Percentiles rank a stretch among this genome's conserved stretches.
Evolutionary conservation across 2,797 vertebrate species (phyloP).

Genomic region (Picus viridis): DNA sequence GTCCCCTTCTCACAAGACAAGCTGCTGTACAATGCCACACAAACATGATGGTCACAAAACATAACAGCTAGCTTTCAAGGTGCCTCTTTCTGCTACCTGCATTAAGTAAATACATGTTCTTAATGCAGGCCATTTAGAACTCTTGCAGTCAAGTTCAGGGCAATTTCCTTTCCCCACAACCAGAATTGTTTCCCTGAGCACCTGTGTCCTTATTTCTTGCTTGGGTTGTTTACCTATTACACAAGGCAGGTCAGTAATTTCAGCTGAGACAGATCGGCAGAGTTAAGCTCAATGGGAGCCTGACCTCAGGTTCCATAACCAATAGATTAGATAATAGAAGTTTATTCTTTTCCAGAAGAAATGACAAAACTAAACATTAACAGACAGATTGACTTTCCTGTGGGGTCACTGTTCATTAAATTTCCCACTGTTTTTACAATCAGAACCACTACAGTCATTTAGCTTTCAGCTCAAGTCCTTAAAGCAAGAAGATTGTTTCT

Average conservation of each 20-base stretch:
- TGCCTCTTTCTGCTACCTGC: not conserved
- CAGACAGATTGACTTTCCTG: slow-evolving; percentile 49
- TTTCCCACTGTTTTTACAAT: slow-evolving; percentile 61
- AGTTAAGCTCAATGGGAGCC: not conserved
- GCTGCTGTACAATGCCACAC: not conserved
- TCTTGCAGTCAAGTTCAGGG: not conserved
- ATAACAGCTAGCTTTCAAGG: not conserved
- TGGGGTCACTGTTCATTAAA: slow-evolving; percentile 65
- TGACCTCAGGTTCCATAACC: slow-evolving; percentile 6
- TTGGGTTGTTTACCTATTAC: not conserved
- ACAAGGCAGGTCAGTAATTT: not conserved
- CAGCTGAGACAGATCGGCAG: slow-evolving; percentile 1
- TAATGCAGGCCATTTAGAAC: not conserved
- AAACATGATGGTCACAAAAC: not conserved
- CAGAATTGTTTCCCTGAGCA: not conserved
- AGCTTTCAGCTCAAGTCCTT: slow-evolving; percentile 44
- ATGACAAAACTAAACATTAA: slow-evolving; percentile 49
- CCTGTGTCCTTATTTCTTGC: not conserved
- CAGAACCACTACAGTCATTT: slow-evolving; percentile 41
- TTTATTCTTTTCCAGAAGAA: slow-evolving; percentile 53
- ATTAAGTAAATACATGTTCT: not conserved
- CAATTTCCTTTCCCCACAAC: not conserved
- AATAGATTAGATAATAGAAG: slow-evolving; percentile 26
- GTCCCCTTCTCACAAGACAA: not conserved
- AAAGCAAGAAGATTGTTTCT: slow-evolving; percentile 45